Evolutionary conservation across 2,888 invertebrate genomes (phyloP).

Genomic region (Mimas tiliae): DNA sequence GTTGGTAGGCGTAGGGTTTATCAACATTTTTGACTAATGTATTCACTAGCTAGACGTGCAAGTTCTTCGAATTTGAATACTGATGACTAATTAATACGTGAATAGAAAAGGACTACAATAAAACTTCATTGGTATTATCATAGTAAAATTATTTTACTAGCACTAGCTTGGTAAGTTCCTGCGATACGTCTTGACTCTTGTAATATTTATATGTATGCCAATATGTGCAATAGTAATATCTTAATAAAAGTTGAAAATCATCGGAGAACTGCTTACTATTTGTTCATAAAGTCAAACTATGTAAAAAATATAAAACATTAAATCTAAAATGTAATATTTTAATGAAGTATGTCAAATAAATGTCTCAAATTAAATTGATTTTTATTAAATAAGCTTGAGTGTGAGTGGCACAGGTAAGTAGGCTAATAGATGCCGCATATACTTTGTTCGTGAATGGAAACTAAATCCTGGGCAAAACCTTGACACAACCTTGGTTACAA

Average conservation of each 20-base stretch:
- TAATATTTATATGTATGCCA: background rate
- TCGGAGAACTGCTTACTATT: conserved; percentile 37
- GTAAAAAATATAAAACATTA: conserved; percentile 51
- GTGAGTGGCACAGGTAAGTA: background rate
- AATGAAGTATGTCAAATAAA: conserved; percentile 71
- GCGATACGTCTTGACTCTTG: background rate
- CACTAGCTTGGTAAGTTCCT: conserved; percentile 6
- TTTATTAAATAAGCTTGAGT: background rate
- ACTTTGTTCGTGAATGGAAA: no score
- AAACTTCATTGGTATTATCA: background rate
- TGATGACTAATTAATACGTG: background rate
- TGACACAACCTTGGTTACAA: no score
- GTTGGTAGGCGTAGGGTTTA: conserved; percentile 38
- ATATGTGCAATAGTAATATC: conserved; percentile 9
- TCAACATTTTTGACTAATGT: conserved; percentile 3
- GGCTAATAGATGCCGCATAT: no score
- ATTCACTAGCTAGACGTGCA: background rate
- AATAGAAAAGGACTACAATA: background rate
- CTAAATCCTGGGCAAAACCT: no score
- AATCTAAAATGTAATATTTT: conserved; percentile 37
- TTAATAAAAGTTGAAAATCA: background rate
- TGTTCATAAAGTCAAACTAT: conserved; percentile 48
- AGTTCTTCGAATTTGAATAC: conserved; percentile 9
- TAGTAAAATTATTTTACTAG: no score
- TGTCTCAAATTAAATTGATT: conserved; percentile 59